Percentiles rank a stretch among this genome's conserved stretches.
Conservation (phyloP, 2,888 invertebrate genomes). For the Cecidostiba fungosa region DNA sequence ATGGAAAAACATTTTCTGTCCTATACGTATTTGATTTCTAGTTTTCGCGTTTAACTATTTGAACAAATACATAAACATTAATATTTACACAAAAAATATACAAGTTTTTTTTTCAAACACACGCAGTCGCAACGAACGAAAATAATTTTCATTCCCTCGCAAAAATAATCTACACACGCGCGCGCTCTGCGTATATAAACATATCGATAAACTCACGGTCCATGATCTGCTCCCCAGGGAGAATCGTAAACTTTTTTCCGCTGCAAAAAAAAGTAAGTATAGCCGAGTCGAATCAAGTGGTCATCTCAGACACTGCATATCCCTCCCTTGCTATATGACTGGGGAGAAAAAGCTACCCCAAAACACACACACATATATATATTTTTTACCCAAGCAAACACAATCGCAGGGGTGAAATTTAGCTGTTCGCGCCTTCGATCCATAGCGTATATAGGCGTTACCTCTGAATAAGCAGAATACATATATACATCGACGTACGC, state of each 20-base stretch:
- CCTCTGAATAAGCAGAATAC: constrained; percentile 22
- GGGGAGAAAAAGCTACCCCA: not conserved
- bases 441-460: constrained; percentile 2
- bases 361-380: not conserved
- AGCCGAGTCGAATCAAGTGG: not conserved
- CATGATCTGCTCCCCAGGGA: not conserved
- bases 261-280: not conserved
- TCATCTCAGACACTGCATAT: constrained; percentile 2
- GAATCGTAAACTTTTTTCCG: constrained; percentile 20
- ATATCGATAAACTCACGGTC: not conserved
- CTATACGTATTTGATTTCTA: no score
- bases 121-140: no score
- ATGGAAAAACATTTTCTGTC: no score
- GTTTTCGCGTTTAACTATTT: no score
- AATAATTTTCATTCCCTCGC: not conserved
- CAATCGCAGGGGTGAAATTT: constrained; percentile 34
- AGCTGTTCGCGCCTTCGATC: constrained; percentile 32
- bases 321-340: not conserved
- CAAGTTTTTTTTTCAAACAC: not conserved
- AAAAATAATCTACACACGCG: constrained; percentile 22
- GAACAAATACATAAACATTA: no score
- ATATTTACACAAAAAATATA: no score
- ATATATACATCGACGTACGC: not conserved
- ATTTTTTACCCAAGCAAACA: not conserved
- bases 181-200: not conserved